phyloP scores from a whole-genome alignment of 2,888 invertebrate species.

The Cerceris ruficornis region DNA sequence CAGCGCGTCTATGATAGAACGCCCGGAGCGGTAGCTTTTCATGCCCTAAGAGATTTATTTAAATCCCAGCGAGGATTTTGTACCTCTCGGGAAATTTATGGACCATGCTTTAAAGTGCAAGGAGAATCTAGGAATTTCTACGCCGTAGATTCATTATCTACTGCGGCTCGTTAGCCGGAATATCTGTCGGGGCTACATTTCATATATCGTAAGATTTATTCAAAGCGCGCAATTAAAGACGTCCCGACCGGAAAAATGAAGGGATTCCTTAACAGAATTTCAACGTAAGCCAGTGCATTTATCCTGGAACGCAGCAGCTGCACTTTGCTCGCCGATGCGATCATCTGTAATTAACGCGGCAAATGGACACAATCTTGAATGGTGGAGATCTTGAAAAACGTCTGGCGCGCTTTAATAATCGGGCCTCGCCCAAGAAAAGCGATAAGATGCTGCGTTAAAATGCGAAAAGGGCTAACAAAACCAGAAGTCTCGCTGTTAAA shows the following conservation, averaged over 20 bases:
- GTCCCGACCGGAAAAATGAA: not conserved
- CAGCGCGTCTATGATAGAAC: constrained; percentile 49
- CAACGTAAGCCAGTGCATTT: not conserved
- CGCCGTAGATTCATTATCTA: constrained; percentile 28
- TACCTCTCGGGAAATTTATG: constrained; percentile 46
- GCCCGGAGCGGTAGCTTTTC: constrained; percentile 41
- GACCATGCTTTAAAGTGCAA: constrained; percentile 48
- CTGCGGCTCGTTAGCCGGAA: not conserved
- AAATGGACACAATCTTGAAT: not conserved
- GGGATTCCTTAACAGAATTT: not conserved
- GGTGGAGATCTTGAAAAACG: not conserved
- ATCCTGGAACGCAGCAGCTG: not conserved
- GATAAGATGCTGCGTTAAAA: too few relatives aligned
- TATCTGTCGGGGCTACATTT: constrained; percentile 3
- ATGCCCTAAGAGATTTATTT: constrained; percentile 44
- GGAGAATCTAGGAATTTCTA: constrained; percentile 46
- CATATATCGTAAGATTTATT: constrained; percentile 21
- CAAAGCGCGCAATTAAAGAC: constrained; percentile 12
- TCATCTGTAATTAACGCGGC: constrained; percentile 11
- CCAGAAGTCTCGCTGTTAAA: too few relatives aligned
- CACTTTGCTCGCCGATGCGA: not conserved
- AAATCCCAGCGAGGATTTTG: constrained; percentile 17
- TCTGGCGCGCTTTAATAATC: not conserved
- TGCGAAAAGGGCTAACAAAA: too few relatives aligned
- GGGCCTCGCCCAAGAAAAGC: too few relatives aligned